phyloP scores from a whole-genome alignment of 1,140 invertebrate species.

The Laupala kohalensis region DNA sequence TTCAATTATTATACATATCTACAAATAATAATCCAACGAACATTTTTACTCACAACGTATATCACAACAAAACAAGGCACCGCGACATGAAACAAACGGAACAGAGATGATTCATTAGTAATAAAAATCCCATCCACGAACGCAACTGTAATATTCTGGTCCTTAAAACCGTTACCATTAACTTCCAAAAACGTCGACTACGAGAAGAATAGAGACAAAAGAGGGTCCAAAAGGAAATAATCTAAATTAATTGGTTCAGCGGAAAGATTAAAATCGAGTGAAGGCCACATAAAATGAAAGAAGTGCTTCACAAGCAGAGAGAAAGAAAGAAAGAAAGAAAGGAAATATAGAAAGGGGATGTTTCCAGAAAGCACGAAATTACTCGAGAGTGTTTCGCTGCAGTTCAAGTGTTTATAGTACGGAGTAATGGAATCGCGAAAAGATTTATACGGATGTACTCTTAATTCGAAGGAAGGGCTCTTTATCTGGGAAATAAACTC shows the following conservation, averaged over 20 bases:
- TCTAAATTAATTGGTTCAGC: background rate
- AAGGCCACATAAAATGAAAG: too few relatives aligned
- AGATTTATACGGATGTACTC: background rate
- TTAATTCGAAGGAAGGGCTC: background rate
- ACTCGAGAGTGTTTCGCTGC: background rate
- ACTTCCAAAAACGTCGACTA: background rate
- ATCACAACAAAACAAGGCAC: too few relatives aligned
- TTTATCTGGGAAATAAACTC: background rate
- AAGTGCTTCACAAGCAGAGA: background rate
- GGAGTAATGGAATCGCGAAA: background rate
- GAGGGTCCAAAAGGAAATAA: background rate
- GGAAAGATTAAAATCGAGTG: background rate
- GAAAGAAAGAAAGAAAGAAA: background rate
- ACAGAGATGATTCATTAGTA: too few relatives aligned
- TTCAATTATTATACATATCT: too few relatives aligned
- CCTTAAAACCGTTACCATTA: too few relatives aligned
- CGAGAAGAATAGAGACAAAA: background rate
- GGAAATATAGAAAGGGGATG: background rate
- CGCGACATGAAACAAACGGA: too few relatives aligned
- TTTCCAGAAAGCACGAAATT: background rate
- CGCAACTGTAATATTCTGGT: too few relatives aligned
- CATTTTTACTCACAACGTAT: too few relatives aligned
- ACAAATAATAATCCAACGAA: too few relatives aligned
- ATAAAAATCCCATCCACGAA: too few relatives aligned
- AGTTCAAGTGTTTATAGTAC: background rate